Evolutionary conservation across 1,140 invertebrate species (phyloP), one percentile per base, ranked within the genome.

Genomic region (Gryllus bimaculatus): DNA sequence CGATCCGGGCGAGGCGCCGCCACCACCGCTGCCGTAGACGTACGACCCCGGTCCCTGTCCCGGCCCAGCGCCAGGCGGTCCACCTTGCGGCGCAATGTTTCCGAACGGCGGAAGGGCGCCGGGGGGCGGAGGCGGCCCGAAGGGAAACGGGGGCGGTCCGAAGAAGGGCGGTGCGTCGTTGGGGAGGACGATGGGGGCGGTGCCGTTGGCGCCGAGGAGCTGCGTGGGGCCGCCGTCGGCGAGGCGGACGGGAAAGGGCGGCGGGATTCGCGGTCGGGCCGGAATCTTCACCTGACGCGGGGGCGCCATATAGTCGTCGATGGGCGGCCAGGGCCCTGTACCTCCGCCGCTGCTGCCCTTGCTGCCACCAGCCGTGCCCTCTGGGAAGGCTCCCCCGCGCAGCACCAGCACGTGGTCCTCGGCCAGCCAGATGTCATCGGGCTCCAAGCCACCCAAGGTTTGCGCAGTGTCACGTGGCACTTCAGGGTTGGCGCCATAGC

Each of bases 231-330:
- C 94, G 80, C 91, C 89, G 81, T 94, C 93, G 82, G 89, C 90
- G 83, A 96, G 90, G 86, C 93, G 93, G 84, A 96, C 91, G 82
- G 94, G 94, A 91, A 96, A 96, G 83, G 94, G 94, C 87, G 94
- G 94, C 85, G 94, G 93, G 82, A 95, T 89, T 85, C 91, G 91
- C 0, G 92, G 92, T 83, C 90, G 90, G 8, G 88, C 83, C 8
- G 93, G 93, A 82, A 95, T 88, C 84, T 93, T 93, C 81, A 95
- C 92, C 85, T 93, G 93, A 81, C 94, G 89, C 81, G 89, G 88
- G 8, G 94, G 93, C 73, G 93, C 93, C 84, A 92, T 88, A 84
- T 93, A 95, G 83, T 93, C 89, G 83, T 96, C 94, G 81, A 96
- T 94, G 7, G 94, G 90, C 75, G 90, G 89, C 93, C 93, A 95